Evolutionary conservation across 2,888 invertebrate genomes (phyloP).

Genomic region (Lypha dubia): DNA sequence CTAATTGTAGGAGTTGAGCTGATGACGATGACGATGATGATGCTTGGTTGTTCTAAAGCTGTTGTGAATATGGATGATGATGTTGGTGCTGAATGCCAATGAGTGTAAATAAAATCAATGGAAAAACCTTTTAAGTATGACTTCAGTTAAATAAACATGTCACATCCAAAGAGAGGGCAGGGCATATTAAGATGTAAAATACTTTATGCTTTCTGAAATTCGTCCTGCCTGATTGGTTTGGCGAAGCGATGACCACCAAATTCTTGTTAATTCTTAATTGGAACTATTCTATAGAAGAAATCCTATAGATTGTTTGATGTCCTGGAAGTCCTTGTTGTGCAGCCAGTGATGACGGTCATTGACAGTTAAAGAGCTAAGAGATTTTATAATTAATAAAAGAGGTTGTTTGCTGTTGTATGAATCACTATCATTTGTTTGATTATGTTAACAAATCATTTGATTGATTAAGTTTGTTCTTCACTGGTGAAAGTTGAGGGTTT

Average conservation of each 20-base stretch:
- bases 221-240: slow-evolving; percentile 47
- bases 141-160: slow-evolving; percentile 63
- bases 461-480: not conserved
- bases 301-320: slow-evolving; percentile 25
- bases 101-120: slow-evolving; percentile 39
- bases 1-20: slow-evolving; percentile 69
- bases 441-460: slow-evolving; percentile 9
- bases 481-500: not conserved
- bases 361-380: slow-evolving; percentile 20
- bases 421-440: not conserved
- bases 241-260: slow-evolving; percentile 58
- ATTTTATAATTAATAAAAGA: slow-evolving; percentile 31
- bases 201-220: slow-evolving; percentile 39
- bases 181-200: slow-evolving; percentile 48
- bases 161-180: slow-evolving; percentile 20
- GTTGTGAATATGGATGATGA: not conserved
- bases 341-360: slow-evolving; percentile 18
- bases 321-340: slow-evolving; percentile 7
- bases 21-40: not conserved
- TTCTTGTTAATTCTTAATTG: slow-evolving; percentile 63
- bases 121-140: slow-evolving; percentile 63
- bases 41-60: not conserved
- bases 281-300: slow-evolving; percentile 41
- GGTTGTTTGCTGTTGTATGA: too few species aligned
- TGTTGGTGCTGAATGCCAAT: slow-evolving; percentile 27